Percentiles rank a stretch among this genome's conserved stretches.
phyloP scores from a whole-genome alignment of 2,888 invertebrate genomes.

The Acronicta aceris region DNA sequence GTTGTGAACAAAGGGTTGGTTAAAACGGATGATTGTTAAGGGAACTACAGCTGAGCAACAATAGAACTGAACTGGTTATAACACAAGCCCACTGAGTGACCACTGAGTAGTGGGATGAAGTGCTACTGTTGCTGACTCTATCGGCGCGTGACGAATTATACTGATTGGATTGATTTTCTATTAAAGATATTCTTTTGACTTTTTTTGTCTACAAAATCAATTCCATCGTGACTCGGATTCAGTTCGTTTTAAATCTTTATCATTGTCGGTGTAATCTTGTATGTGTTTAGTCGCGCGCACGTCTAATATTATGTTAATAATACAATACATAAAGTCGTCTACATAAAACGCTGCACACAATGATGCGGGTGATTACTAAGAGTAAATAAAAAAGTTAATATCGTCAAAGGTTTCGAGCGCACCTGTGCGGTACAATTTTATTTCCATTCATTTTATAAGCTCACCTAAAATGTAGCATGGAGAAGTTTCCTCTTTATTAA shows the following conservation, averaged over 20 bases:
- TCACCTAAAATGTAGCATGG: constrained; percentile 85
- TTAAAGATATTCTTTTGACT: constrained; percentile 71
- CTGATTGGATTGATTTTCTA: constrained; percentile 86
- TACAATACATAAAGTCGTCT: constrained; percentile 40
- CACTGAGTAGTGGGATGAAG: constrained; percentile 52
- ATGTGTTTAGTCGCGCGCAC: constrained; percentile 35
- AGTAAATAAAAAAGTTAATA: constrained; percentile 87
- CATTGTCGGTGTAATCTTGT: constrained; percentile 50
- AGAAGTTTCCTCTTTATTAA: constrained; percentile 89
- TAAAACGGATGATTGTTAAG: constrained; percentile 57
- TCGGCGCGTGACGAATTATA: constrained; percentile 76
- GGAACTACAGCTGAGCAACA: constrained; percentile 48
- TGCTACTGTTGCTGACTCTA: constrained; percentile 72
- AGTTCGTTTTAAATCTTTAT: constrained; percentile 68
- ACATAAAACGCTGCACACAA: constrained; percentile 61
- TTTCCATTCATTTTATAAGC: constrained; percentile 89
- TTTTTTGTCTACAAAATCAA: constrained; percentile 71
- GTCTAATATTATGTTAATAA: constrained; percentile 44
- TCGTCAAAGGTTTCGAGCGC: constrained; percentile 86
- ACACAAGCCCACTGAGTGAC: constrained; percentile 61
- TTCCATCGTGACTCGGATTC: constrained; percentile 77
- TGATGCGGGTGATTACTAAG: constrained; percentile 70
- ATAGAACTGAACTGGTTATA: constrained; percentile 31
- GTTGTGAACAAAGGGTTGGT: constrained; percentile 79
- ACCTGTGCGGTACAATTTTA: constrained; percentile 88